These are phyloP conservation scores for Amphibalanus amphitrite DNA, from an alignment of 1,140 invertebrate genomes.

Conservation along the genomic window DNA sequence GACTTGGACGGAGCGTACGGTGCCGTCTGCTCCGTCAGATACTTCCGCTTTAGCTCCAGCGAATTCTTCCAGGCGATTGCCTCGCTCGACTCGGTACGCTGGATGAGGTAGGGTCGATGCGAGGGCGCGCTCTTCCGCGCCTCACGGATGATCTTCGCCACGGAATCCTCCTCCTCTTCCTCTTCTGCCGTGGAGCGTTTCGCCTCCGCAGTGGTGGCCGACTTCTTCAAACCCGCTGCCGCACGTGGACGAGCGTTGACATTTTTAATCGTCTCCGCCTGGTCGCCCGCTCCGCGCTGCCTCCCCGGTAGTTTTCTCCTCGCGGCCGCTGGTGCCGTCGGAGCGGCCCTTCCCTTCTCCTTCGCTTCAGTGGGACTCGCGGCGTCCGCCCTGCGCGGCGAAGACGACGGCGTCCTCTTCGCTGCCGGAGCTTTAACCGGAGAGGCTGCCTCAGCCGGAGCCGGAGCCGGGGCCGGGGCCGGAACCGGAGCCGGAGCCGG, in stretches of 20 bases:
- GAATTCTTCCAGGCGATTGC: constrained; percentile 69
- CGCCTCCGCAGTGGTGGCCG: not conserved
- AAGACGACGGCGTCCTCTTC: no score
- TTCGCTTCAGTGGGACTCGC: no score
- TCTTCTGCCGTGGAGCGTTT: not conserved
- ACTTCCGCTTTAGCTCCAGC: constrained; percentile 64
- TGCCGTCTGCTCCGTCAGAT: constrained; percentile 35
- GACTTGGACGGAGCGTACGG: constrained; percentile 40
- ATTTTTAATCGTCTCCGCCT: not conserved
- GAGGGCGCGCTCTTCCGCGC: not conserved
- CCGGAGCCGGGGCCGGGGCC: no score
- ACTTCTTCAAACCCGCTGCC: not conserved
- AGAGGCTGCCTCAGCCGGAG: no score
- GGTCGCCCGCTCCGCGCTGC: no score
- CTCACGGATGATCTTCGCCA: not conserved
- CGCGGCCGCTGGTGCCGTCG: no score
- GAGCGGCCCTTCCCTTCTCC: no score
- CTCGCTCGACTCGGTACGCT: constrained; percentile 62
- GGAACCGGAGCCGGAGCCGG: no score
- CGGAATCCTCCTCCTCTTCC: not conserved
- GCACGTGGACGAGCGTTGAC: not conserved
- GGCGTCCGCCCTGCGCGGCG: no score
- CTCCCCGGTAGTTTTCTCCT: no score
- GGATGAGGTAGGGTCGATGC: constrained; percentile 31
- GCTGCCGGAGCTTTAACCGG: no score